A percentile compares a stretch with the other conserved stretches of the same genome.
These are phyloP conservation scores for Hipposideros armiger DNA, from an alignment of 2,113 vertebrate species.

Conservation along the genomic window DNA sequence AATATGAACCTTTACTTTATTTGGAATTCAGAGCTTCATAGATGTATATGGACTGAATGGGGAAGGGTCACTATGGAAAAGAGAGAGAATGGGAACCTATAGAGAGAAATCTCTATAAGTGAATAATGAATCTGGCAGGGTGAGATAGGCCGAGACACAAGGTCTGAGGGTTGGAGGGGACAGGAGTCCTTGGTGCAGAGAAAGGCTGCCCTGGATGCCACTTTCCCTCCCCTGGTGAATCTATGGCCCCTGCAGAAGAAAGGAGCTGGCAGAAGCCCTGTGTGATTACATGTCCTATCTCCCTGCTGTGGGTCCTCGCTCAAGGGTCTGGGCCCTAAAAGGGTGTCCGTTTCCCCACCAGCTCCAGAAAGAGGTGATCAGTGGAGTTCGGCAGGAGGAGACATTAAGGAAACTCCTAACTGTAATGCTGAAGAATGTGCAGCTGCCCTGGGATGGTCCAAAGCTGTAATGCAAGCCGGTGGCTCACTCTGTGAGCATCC, in stretches of 20 bases:
- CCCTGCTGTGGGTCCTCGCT: neutral
- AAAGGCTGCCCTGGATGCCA: neutral
- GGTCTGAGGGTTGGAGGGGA: neutral
- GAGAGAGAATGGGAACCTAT: neutral
- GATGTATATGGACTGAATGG: neutral
- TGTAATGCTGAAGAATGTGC: neutral
- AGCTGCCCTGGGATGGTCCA: neutral
- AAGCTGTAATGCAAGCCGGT: fast-evolving
- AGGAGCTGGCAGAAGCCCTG: neutral
- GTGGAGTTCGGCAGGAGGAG: neutral
- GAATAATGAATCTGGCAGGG: neutral
- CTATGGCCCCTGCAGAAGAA: neutral
- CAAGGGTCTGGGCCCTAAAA: neutral
- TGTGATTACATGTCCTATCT: fast-evolving
- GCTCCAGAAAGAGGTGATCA: neutral
- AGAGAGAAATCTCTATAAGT: neutral
- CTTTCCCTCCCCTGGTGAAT: neutral
- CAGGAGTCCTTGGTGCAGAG: neutral
- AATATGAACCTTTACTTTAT: neutral
- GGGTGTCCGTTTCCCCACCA: neutral
- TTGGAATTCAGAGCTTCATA: conserved; percentile 46
- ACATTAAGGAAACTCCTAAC: neutral
- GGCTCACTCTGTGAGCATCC: neutral
- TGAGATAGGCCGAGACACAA: neutral
- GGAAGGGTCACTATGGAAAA: neutral